Percentiles rank a stretch among this genome's conserved stretches.
Evolutionary conservation across 2,888 invertebrate genomes (phyloP).

Genomic region (Machimus rusticus): DNA sequence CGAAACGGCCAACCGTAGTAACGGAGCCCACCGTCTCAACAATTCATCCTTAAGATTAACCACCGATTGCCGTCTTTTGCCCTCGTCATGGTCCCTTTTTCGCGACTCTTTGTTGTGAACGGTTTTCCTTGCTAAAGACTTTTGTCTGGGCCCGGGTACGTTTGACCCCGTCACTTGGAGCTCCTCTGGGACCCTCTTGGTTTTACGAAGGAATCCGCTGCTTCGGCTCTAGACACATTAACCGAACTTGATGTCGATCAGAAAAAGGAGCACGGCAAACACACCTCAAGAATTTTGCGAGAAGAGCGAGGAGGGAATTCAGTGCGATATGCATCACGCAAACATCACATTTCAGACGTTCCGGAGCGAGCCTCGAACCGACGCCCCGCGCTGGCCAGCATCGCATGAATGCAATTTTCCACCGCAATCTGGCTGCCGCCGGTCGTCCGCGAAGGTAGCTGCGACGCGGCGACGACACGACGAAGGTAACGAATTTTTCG

Average conservation of each 20-base stretch:
- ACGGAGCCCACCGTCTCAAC: background rate
- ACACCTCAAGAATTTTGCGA: constrained; percentile 2
- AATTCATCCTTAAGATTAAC: constrained; percentile 22
- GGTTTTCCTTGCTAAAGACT: constrained; percentile 17
- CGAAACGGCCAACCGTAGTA: constrained; percentile 4
- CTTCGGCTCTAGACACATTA: constrained; percentile 14
- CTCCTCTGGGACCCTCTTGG: background rate
- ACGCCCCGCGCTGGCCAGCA: background rate
- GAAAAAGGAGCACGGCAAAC: background rate
- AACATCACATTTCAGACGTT: constrained; percentile 14
- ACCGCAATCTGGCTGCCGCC: background rate
- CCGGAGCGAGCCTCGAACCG: background rate
- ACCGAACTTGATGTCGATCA: constrained; percentile 25
- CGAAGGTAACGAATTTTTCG: background rate
- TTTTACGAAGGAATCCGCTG: background rate
- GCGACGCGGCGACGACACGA: background rate
- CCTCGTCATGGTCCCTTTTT: background rate
- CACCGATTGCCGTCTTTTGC: background rate
- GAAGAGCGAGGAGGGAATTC: background rate
- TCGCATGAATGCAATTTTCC: background rate
- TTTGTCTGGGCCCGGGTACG: constrained; percentile 17
- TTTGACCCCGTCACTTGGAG: constrained; percentile 6
- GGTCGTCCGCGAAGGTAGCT: background rate
- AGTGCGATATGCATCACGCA: constrained; percentile 14
- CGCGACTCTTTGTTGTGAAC: background rate